phyloP scores from a whole-genome alignment of 2,888 invertebrate genomes.

The Oasisia sp. region DNA sequence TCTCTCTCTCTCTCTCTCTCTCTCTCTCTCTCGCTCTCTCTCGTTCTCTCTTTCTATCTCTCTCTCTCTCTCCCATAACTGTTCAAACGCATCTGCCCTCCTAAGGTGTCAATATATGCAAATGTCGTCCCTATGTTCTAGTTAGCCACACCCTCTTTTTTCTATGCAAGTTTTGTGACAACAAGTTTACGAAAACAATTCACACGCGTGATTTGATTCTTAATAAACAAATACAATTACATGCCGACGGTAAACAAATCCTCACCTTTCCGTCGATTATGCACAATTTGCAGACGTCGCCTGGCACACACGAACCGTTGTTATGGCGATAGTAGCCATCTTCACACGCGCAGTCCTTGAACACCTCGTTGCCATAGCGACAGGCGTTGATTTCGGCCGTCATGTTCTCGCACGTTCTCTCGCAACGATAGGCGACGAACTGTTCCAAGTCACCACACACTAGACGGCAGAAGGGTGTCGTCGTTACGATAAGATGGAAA shows the following conservation, averaged over 20 bases:
- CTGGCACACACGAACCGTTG: slow-evolving; percentile 23
- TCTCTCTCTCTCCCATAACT: no score
- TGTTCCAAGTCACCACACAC: slow-evolving; percentile 11
- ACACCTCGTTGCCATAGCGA: slow-evolving; percentile 21
- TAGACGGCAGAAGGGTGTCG: neutral
- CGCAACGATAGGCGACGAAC: slow-evolving; percentile 20
- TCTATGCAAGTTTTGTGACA: neutral
- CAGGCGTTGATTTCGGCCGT: slow-evolving; percentile 17
- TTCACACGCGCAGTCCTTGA: slow-evolving; percentile 19
- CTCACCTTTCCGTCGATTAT: slow-evolving; percentile 22
- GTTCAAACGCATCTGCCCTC: no score
- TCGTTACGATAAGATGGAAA: neutral
- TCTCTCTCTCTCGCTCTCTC: no score
- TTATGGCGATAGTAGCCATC: slow-evolving; percentile 17
- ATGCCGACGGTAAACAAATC: neutral
- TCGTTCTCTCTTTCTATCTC: no score
- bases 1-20: no score
- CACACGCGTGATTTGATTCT: neutral
- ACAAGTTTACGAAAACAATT: neutral
- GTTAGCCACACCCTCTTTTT: no score
- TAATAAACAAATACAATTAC: neutral
- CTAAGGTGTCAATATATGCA: no score
- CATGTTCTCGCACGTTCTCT: slow-evolving; percentile 24
- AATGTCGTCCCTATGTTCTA: no score
- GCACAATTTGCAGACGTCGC: slow-evolving; percentile 21